Percentiles rank a stretch among this genome's conserved stretches.
Evolutionary conservation across 2,888 invertebrate species (phyloP).

Genomic region (Lepidochitona cinerea): DNA sequence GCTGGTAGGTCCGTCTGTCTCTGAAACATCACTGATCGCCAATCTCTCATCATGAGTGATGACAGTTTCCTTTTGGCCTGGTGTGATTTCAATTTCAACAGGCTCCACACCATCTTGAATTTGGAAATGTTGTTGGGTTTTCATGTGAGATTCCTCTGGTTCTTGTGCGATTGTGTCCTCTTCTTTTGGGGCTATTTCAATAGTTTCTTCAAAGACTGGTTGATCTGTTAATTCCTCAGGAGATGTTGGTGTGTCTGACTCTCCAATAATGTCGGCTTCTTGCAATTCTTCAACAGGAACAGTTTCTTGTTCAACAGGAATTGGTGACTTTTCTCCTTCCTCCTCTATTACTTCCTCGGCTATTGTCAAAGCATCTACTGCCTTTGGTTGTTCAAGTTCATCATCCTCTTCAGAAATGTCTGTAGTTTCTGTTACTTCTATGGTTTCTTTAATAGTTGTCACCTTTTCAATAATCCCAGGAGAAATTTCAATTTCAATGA

Average conservation of each 20-base stretch:
- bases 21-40: not conserved
- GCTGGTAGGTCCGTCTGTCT: not conserved
- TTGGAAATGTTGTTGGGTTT: too few relatives aligned
- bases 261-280: not conserved
- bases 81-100: constrained; percentile 9
- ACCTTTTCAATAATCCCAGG: not conserved
- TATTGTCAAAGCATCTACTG: too few relatives aligned
- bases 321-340: not conserved
- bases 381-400: not conserved
- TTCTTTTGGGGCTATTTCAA: not conserved
- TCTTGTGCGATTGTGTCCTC: not conserved
- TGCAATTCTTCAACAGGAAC: not conserved
- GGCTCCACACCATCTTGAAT: constrained; percentile 11
- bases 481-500: not conserved
- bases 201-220: not conserved
- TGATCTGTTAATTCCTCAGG: not conserved
- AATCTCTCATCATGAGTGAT: not conserved
- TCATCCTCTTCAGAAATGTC: not conserved
- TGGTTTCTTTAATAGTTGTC: not conserved
- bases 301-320: not conserved
- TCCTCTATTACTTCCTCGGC: not conserved
- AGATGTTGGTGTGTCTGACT: not conserved
- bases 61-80: constrained; percentile 5
- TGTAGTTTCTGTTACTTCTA: not conserved
- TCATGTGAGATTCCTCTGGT: not conserved